A percentile compares a stretch with the other conserved stretches of the same genome.
Evolutionary conservation across 2,797 vertebrate genomes (phyloP).

Genomic region (Tenualosa thibaudeaui): DNA sequence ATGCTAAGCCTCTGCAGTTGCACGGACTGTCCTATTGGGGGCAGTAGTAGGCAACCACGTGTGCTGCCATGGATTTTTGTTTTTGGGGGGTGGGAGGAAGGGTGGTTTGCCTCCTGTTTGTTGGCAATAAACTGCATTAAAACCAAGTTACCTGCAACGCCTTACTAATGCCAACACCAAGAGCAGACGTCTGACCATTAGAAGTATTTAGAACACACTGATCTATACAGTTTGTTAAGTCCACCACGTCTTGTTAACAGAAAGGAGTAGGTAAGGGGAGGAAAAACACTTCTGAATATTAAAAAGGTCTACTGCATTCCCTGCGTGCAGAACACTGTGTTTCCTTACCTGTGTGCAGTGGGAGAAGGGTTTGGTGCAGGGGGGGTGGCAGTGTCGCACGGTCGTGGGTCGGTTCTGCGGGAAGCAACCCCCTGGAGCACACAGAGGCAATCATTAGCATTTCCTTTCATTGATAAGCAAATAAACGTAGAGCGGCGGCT

Average conservation of each 20-base stretch:
- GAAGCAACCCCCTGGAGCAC: conserved; percentile 86
- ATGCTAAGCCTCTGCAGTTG: neutral
- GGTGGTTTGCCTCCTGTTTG: neutral
- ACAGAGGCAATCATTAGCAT: conserved; percentile 52
- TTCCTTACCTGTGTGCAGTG: conserved; percentile 92
- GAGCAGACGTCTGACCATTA: neutral
- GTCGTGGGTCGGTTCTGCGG: conserved; percentile 79
- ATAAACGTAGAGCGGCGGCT: conserved; percentile 69
- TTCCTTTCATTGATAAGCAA: conserved; percentile 64
- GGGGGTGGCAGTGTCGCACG: conserved; percentile 85
- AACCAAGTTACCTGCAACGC: conserved; percentile 1
- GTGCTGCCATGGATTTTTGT: neutral
- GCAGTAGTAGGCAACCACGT: conserved; percentile 4
- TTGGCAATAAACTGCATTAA: conserved; percentile 14
- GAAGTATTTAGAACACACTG: neutral
- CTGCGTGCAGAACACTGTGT: neutral
- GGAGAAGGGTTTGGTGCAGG: conserved; percentile 93
- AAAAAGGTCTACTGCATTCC: neutral
- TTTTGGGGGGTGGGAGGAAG: neutral
- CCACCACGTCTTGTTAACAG: neutral
- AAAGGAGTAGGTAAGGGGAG: neutral
- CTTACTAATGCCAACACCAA: neutral
- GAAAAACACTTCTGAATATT: neutral
- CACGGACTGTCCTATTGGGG: neutral
- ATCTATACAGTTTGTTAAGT: conserved; percentile 13